Evolutionary conservation across 2,113 vertebrate species (phyloP).

Genomic region (Sakesphorus luctuosus): DNA sequence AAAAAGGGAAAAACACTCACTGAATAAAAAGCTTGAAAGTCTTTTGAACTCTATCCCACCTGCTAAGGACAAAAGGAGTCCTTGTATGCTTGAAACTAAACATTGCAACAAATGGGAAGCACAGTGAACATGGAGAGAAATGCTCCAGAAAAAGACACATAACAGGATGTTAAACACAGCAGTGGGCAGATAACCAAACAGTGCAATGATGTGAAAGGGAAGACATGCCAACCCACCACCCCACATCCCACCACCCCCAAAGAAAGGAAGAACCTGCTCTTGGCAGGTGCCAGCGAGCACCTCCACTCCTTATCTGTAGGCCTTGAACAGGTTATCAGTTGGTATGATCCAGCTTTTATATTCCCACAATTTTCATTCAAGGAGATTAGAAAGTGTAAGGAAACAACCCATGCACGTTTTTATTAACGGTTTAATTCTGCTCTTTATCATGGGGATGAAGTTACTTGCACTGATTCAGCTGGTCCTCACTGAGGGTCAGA

Average conservation of each 20-base stretch:
- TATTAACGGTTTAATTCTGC: neutral
- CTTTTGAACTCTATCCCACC: neutral
- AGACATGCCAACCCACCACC: neutral
- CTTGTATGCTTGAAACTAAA: neutral
- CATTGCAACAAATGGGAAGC: neutral
- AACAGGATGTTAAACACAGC: neutral
- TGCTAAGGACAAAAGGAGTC: neutral
- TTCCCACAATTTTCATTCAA: neutral
- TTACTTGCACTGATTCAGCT: neutral
- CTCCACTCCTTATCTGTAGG: neutral
- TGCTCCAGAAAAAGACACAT: neutral
- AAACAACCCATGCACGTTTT: neutral
- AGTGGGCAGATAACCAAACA: accelerated
- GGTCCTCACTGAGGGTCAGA: neutral
- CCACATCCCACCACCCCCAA: neutral
- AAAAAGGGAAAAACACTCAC: neutral
- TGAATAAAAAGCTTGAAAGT: neutral
- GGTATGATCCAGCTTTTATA: neutral
- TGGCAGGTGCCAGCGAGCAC: neutral
- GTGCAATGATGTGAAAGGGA: neutral
- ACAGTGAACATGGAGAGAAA: neutral
- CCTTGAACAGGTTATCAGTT: neutral
- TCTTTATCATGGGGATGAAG: neutral
- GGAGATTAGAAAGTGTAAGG: neutral
- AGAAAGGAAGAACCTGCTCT: neutral